phyloP scores from a whole-genome alignment of 1,140 invertebrate genomes.

The Pseudomyrmex flavicornis region DNA sequence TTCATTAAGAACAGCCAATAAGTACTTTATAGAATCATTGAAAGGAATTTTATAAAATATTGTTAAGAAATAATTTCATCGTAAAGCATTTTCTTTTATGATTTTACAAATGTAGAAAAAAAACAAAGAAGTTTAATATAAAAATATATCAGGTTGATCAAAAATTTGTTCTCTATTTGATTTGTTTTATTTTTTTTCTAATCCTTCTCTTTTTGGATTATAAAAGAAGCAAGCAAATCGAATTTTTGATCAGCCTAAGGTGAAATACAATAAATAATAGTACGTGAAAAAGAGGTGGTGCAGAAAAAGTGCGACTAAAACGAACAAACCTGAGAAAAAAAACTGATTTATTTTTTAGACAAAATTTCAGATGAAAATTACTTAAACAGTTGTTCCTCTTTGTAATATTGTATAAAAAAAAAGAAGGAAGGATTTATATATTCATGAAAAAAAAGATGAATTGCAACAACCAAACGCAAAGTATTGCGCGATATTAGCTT shows the following conservation, averaged over 20 bases:
- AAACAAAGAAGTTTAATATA: no score
- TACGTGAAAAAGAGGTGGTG: not conserved
- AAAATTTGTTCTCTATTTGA: not conserved
- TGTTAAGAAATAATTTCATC: no score
- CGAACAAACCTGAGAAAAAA: conserved; percentile 20
- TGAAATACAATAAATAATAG: not conserved
- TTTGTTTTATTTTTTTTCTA: not conserved
- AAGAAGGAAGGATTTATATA: conserved; percentile 3
- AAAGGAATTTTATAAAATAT: no score
- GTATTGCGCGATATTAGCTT: conserved; percentile 49
- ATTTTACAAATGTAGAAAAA: no score
- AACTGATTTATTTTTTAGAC: no score
- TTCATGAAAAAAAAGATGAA: conserved; percentile 11
- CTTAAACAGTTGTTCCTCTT: conserved; percentile 48
- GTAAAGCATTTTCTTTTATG: no score
- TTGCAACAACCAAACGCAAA: conserved; percentile 28
- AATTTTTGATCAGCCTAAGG: conserved; percentile 22
- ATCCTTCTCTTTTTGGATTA: not conserved
- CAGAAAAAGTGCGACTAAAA: conserved; percentile 43
- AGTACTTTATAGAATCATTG: no score
- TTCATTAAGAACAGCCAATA: no score
- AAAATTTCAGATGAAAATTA: conserved; percentile 21
- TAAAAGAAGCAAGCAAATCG: not conserved
- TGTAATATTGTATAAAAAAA: conserved; percentile 26
- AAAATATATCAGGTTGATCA: no score